These are phyloP conservation scores for Channa maculata DNA, from an alignment of 2,113 vertebrate genomes.

Conservation along the genomic window DNA sequence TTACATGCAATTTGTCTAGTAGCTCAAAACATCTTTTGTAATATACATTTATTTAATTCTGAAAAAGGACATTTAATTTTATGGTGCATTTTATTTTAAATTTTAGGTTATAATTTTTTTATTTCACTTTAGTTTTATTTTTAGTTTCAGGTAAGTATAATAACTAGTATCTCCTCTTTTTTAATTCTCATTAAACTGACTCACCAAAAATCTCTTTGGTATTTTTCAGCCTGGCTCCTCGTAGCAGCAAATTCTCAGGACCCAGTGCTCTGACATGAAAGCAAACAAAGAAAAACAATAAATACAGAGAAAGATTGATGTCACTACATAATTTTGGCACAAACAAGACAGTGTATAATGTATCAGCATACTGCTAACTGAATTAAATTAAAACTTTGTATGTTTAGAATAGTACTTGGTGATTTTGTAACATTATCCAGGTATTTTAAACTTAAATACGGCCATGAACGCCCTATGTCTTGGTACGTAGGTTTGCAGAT, in stretches of 20 bases:
- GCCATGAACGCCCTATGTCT: no score
- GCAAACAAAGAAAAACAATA: conserved; percentile 15
- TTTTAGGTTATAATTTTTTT: no score
- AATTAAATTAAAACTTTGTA: no score
- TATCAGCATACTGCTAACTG: no score
- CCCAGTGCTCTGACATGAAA: conserved; percentile 88
- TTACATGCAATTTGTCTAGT: no score
- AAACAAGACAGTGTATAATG: background rate
- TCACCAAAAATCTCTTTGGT: conserved; percentile 98
- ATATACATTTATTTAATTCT: no score
- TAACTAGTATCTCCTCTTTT: background rate
- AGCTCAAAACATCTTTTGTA: no score
- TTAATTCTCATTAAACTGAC: conserved; percentile 21
- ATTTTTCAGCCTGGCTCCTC: conserved; percentile 98
- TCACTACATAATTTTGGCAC: background rate
- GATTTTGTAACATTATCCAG: background rate
- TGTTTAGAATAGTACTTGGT: no score
- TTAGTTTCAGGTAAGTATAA: background rate
- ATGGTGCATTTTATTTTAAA: no score
- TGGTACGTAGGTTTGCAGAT: no score
- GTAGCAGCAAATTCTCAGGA: conserved; percentile 95
- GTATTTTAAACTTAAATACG: background rate
- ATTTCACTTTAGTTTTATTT: background rate
- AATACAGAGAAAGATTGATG: conserved; percentile 12
- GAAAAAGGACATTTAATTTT: no score